phyloP scores from a whole-genome alignment of 2,797 vertebrate species.

The Pseudomugil tenellus region DNA sequence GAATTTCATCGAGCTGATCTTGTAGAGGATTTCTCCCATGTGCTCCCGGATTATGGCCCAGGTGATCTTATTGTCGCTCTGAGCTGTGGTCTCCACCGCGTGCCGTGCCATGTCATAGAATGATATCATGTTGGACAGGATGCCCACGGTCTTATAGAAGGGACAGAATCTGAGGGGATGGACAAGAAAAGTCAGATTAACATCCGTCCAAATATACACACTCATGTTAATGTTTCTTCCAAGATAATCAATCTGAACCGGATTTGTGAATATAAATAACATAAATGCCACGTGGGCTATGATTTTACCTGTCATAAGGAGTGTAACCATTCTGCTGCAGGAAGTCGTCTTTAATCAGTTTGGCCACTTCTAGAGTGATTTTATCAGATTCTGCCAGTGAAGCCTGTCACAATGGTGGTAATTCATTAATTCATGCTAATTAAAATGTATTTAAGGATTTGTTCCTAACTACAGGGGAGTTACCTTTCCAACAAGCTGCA shows the following conservation, averaged over 20 bases:
- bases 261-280: background rate
- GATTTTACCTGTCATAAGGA: conserved; percentile 90
- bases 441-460: background rate
- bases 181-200: background rate
- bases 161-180: conserved; percentile 91
- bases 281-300: background rate
- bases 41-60: conserved; percentile 96
- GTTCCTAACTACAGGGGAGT: background rate
- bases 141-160: conserved; percentile 97
- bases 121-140: conserved; percentile 94
- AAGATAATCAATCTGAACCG: background rate
- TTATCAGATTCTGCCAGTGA: conserved; percentile 97
- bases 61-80: conserved; percentile 96
- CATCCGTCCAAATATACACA: too few species aligned
- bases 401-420: conserved; percentile 80
- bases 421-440: background rate
- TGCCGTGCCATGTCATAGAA: conserved; percentile 98
- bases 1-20: conserved; percentile 95
- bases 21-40: conserved; percentile 95
- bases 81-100: conserved; percentile 95
- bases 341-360: conserved; percentile 97
- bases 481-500: conserved; percentile 97
- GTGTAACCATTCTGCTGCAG: conserved; percentile 98
- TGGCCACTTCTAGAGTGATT: conserved; percentile 97
- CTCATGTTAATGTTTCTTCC: background rate